A percentile compares a stretch with the other conserved stretches of the same genome.
Evolutionary conservation across 2,888 invertebrate species (phyloP).

Genomic region (Candidula unifasciata): DNA sequence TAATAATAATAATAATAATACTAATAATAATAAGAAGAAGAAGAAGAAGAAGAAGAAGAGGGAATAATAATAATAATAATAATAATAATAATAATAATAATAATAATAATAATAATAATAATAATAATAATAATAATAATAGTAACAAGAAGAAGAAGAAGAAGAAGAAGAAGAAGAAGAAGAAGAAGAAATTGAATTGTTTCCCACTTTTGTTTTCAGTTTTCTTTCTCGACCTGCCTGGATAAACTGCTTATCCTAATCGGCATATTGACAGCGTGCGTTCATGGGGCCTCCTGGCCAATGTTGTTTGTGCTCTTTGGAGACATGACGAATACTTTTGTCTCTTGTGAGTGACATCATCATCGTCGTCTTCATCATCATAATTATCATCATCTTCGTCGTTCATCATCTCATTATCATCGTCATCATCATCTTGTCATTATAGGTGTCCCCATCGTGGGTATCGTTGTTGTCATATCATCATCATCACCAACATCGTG

Average conservation of each 20-base stretch:
- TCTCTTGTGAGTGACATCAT: conserved; percentile 61
- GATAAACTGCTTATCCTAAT: conserved; percentile 74
- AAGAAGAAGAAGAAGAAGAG: not conserved
- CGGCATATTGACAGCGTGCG: conserved; percentile 76
- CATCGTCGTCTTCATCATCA: conserved; percentile 2
- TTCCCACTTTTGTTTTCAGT: conserved; percentile 65
- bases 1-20: not conserved
- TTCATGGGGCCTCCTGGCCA: conserved; percentile 80
- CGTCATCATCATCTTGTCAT: too few relatives aligned
- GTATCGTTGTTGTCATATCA: too few relatives aligned
- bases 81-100: too few relatives aligned
- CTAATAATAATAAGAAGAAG: not conserved
- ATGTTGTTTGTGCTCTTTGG: conserved; percentile 80
- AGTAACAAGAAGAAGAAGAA: too few relatives aligned
- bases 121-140: too few relatives aligned
- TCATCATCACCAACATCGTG: too few relatives aligned
- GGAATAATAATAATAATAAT: not conserved
- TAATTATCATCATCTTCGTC: too few relatives aligned
- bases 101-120: too few relatives aligned
- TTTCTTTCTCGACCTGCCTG: conserved; percentile 73
- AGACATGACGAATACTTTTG: conserved; percentile 80
- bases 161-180: too few relatives aligned
- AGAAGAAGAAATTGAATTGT: too few relatives aligned
- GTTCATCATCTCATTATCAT: not conserved
- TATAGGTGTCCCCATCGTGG: too few relatives aligned